phyloP scores from a whole-genome alignment of 2,113 vertebrate species.

The Platanista minor region DNA sequence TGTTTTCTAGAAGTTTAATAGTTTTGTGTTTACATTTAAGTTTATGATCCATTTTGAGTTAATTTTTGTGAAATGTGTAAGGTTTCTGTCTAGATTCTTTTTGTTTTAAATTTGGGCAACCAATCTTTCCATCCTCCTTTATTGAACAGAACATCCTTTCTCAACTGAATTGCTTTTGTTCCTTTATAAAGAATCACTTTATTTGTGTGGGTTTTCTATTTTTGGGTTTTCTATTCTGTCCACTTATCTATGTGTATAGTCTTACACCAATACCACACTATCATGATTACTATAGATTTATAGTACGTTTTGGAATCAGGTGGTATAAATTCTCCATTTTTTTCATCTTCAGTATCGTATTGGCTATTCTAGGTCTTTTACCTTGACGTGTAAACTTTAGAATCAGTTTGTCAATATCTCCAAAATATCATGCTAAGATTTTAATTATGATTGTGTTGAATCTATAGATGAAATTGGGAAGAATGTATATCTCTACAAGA shows the following conservation, averaged over 20 bases:
- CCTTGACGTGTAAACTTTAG: neutral
- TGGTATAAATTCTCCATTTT: neutral
- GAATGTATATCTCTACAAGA: neutral
- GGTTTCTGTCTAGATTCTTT: neutral
- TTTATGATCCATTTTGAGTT: neutral
- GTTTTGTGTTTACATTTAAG: neutral
- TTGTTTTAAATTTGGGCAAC: neutral
- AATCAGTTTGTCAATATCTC: neutral
- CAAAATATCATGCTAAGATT: neutral
- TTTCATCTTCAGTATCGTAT: neutral
- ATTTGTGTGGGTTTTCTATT: neutral
- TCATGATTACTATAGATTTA: neutral
- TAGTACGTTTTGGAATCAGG: neutral
- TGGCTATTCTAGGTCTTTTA: neutral
- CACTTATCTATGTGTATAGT: neutral
- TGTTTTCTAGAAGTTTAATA: neutral
- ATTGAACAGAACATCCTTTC: neutral
- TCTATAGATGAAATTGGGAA: neutral
- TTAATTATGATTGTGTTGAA: neutral
- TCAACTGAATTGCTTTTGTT: neutral
- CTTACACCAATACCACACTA: neutral
- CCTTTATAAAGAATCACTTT: neutral
- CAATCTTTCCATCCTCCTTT: neutral
- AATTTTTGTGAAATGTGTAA: neutral
- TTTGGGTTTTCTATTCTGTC: neutral